Percentiles rank a stretch among this genome's conserved stretches.
These are phyloP conservation scores for Spicauda simplicius DNA, from an alignment of 2,888 invertebrate genomes.

Conservation along the genomic window DNA sequence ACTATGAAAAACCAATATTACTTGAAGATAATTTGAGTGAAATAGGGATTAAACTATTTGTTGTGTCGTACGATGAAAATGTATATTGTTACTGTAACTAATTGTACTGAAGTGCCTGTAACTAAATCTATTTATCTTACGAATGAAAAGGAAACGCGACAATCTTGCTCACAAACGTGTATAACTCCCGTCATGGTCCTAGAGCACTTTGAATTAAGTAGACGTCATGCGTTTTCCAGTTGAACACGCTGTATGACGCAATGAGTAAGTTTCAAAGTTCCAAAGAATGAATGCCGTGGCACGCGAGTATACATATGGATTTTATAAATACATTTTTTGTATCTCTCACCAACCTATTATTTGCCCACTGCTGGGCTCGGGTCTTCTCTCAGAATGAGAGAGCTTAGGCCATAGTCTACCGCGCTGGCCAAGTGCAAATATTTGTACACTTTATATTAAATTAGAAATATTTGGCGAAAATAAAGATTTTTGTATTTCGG, in stretches of 20 bases:
- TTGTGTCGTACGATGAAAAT: not conserved
- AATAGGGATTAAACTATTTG: not conserved
- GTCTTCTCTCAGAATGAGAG: no score
- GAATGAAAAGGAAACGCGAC: slow-evolving; percentile 10
- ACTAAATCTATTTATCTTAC: slow-evolving; percentile 2
- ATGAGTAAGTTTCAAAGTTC: not conserved
- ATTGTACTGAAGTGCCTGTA: slow-evolving; percentile 16
- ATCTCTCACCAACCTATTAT: no score
- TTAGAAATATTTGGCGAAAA: no score
- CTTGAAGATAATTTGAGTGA: not conserved
- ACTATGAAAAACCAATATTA: not conserved
- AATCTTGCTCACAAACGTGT: slow-evolving; percentile 5
- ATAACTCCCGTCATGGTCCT: not conserved
- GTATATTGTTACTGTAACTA: slow-evolving; percentile 6
- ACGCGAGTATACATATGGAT: not conserved
- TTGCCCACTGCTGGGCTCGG: no score
- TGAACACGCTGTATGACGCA: not conserved
- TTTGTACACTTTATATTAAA: no score
- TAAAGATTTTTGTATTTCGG: no score
- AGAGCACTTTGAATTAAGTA: not conserved
- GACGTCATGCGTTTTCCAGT: not conserved
- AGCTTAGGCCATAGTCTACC: no score
- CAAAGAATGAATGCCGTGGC: not conserved
- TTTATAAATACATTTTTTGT: no score
- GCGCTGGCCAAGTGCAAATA: no score